Conservation (phyloP, 2,113 vertebrate species). For the Chaetura pelagica region DNA sequence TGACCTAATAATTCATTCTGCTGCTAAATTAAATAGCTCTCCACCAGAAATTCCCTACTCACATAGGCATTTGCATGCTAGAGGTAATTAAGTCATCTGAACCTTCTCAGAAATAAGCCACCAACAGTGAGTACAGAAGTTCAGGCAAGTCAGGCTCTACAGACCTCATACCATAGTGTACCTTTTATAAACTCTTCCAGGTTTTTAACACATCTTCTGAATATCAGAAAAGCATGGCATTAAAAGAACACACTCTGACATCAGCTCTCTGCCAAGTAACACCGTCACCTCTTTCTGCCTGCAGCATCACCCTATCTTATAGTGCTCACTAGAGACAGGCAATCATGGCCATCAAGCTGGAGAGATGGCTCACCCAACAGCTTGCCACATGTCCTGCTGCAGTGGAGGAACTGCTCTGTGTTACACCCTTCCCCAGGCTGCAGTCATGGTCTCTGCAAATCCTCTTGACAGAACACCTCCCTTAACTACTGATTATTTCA, state of each 20-base stretch:
- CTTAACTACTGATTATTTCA: slow-evolving; percentile 27
- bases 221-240: not conserved
- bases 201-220: not conserved
- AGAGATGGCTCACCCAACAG: not conserved
- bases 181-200: not conserved
- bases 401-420: not conserved
- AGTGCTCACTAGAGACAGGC: not conserved
- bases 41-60: not conserved
- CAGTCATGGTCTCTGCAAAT: not conserved
- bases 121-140: not conserved
- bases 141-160: not conserved
- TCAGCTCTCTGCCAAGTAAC: not conserved
- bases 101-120: not conserved
- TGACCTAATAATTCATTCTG: not conserved
- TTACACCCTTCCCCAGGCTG: not conserved
- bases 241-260: not conserved
- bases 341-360: not conserved
- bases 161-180: not conserved
- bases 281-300: not conserved
- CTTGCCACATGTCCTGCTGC: not conserved
- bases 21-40: slow-evolving; percentile 5
- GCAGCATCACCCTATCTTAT: not conserved
- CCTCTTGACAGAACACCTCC: slow-evolving; percentile 41
- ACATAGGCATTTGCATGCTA: not conserved
- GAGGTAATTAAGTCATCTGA: not conserved